Evolutionary conservation across 2,888 invertebrate genomes (phyloP).

Genomic region (Phyllotreta cruciferae): DNA sequence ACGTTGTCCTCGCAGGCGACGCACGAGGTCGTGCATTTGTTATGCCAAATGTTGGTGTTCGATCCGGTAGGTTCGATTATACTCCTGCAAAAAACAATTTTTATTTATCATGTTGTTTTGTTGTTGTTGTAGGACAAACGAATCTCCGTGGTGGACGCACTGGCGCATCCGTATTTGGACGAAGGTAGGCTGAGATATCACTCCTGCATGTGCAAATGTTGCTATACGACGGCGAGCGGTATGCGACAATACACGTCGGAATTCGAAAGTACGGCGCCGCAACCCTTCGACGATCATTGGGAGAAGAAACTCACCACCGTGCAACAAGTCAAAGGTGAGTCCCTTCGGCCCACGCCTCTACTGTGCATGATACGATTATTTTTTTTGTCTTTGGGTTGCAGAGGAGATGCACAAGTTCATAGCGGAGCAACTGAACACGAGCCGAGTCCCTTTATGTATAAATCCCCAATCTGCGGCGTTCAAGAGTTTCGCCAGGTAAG

Average conservation of each 20-base stretch:
- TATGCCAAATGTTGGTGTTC: constrained; percentile 97
- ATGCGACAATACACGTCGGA: constrained; percentile 89
- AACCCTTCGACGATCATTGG: constrained; percentile 95
- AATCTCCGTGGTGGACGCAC: constrained; percentile 92
- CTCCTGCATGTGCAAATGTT: constrained; percentile 99
- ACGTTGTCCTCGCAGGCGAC: constrained; percentile 89
- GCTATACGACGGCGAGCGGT: constrained; percentile 79
- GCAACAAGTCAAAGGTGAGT: constrained; percentile 91
- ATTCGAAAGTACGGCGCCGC: constrained; percentile 90
- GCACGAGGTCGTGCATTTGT: constrained; percentile 96
- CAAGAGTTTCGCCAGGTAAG: constrained; percentile 99
- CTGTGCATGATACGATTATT: not conserved
- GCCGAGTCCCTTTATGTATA: constrained; percentile 97
- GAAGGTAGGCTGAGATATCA: constrained; percentile 98
- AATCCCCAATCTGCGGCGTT: constrained; percentile 99
- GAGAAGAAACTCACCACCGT: constrained; percentile 93
- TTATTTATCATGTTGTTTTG: constrained; percentile 17
- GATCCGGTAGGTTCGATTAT: constrained; percentile 80
- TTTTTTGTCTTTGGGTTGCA: constrained; percentile 57
- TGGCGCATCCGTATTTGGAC: constrained; percentile 96
- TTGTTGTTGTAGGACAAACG: constrained; percentile 77
- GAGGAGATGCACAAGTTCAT: constrained; percentile 99
- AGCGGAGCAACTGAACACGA: constrained; percentile 93
- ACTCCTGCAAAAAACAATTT: not conserved
- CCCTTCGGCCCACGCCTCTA: too few relatives aligned